These are phyloP conservation scores for Coregonus sp. DNA, from an alignment of 2,797 vertebrate species.

Conservation along the genomic window DNA sequence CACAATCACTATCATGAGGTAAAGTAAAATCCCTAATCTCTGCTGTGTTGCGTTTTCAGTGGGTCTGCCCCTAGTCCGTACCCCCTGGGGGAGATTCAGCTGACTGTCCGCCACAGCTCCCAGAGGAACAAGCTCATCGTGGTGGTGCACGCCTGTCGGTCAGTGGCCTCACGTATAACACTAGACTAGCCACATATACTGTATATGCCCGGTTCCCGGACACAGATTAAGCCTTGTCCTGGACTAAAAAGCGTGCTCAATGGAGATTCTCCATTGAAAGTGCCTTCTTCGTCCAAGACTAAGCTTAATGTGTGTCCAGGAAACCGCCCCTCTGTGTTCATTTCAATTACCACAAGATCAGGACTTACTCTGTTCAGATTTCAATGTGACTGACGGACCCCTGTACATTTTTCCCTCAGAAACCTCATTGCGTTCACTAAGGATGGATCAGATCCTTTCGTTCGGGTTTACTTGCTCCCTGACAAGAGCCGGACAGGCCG, in stretches of 20 bases:
- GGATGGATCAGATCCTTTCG: conserved; percentile 92
- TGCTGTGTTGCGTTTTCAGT: conserved; percentile 70
- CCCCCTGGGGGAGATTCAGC: conserved; percentile 92
- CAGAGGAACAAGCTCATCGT: conserved; percentile 97
- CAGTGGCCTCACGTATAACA: conserved; percentile 45
- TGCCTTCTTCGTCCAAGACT: too few species aligned
- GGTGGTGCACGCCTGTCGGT: conserved; percentile 94
- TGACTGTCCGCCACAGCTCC: conserved; percentile 93
- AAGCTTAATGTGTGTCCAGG: too few species aligned
- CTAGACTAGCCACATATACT: neutral
- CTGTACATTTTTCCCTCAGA: conserved; percentile 67
- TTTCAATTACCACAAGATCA: too few species aligned
- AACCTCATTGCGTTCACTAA: conserved; percentile 94
- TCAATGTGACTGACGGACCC: neutral
- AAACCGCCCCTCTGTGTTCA: too few species aligned
- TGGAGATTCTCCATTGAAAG: too few species aligned
- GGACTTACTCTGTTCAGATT: too few species aligned
- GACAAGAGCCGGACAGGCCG: conserved; percentile 92
- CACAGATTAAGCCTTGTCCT: too few species aligned
- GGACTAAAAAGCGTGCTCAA: too few species aligned
- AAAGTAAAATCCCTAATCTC: neutral
- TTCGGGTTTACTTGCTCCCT: conserved; percentile 93
- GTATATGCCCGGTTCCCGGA: neutral
- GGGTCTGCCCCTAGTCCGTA: conserved; percentile 85
- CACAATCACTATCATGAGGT: neutral